Evolutionary conservation across 2,797 vertebrate species (phyloP).

Genomic region (Saxicola maurus): DNA sequence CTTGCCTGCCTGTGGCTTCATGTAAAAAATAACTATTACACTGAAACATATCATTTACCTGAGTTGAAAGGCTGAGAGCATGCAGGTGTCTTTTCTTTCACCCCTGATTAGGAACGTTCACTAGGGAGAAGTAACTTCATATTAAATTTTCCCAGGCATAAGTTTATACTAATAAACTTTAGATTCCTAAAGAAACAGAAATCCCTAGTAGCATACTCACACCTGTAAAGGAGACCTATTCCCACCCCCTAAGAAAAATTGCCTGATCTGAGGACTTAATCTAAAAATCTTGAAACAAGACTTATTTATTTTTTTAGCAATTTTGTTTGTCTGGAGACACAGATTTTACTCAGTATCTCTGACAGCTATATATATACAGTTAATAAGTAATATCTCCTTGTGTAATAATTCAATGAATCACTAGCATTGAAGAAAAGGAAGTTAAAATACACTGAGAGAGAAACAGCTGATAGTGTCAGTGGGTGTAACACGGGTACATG

Average conservation of each 20-base stretch:
- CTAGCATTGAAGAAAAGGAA: not conserved
- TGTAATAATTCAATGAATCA: not conserved
- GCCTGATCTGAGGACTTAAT: not conserved
- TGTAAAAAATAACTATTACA: not conserved
- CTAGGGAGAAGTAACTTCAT: not conserved
- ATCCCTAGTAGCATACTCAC: not conserved
- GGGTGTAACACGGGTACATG: not conserved
- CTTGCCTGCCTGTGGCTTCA: not conserved
- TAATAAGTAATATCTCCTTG: not conserved
- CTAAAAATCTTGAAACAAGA: not conserved
- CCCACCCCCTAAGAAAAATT: not conserved
- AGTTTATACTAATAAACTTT: not conserved
- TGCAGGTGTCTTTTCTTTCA: not conserved
- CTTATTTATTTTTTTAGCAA: not conserved
- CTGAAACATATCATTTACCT: not conserved
- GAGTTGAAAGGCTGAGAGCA: not conserved
- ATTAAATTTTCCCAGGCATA: not conserved
- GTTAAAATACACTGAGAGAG: not conserved
- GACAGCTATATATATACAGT: not conserved
- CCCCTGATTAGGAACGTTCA: not conserved
- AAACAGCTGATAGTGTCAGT: not conserved
- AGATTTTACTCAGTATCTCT: not conserved
- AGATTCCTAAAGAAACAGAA: not conserved
- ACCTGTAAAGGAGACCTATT: not conserved
- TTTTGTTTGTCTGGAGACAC: not conserved